Conservation (phyloP, 35 echinoderm and acorn worm species). For the Acanthaster planci region DNA sequence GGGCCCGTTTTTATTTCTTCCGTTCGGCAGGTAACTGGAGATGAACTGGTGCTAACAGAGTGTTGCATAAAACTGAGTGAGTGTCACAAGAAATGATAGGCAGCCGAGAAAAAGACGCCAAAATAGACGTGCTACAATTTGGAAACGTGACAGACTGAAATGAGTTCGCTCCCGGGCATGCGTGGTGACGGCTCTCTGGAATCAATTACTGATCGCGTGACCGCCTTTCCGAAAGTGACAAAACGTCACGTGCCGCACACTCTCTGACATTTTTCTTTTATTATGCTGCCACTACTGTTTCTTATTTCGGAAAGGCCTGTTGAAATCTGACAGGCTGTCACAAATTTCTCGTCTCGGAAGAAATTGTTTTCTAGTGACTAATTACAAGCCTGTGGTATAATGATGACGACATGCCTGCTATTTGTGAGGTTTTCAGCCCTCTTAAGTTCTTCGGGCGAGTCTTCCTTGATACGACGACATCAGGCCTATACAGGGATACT, state of each 20-base stretch:
- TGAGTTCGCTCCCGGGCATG: background rate
- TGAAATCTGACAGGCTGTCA: slow-evolving; percentile 17
- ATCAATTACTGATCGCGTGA: slow-evolving; percentile 9
- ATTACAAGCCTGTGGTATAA: background rate
- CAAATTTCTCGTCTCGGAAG: background rate
- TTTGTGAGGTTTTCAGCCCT: background rate
- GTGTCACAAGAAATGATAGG: background rate
- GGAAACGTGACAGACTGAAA: background rate
- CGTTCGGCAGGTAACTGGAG: no score
- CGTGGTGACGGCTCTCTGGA: background rate
- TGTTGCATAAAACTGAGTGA: no score
- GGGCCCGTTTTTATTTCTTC: no score
- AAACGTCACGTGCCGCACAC: background rate
- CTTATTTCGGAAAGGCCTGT: no score
- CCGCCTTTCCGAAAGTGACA: background rate
- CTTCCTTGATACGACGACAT: background rate
- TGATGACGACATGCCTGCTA: background rate
- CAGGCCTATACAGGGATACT: background rate
- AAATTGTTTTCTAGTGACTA: background rate
- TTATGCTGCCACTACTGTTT: background rate
- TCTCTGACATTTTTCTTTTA: slow-evolving; percentile 1
- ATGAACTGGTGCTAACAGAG: no score
- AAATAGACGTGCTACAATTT: background rate
- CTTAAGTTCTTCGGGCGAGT: background rate
- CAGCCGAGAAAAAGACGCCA: background rate